A percentile compares a stretch with the other conserved stretches of the same genome.
Evolutionary conservation across 1,140 invertebrate genomes (phyloP).

Genomic region (Drosophila funebris): DNA sequence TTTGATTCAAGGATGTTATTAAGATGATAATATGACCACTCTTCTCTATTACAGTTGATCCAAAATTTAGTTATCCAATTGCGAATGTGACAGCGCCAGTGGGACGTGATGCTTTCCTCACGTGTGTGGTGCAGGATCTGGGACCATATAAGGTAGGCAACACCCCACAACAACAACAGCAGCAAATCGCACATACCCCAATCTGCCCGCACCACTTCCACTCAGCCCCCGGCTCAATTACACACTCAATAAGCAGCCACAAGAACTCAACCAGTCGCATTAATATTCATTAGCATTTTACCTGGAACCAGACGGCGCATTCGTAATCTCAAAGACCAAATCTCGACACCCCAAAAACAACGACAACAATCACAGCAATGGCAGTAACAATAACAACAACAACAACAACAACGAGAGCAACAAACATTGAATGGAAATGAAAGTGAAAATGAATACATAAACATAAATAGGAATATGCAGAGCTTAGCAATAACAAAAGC

Average conservation of each 20-base stretch:
- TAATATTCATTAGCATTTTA: slow-evolving; percentile 82
- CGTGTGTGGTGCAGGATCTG: slow-evolving; percentile 92
- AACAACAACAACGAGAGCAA: slow-evolving; percentile 28
- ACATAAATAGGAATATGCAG: slow-evolving; percentile 73
- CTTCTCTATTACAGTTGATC: slow-evolving; percentile 87
- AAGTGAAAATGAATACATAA: slow-evolving; percentile 81
- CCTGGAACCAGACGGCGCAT: slow-evolving; percentile 24
- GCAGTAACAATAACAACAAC: not conserved
- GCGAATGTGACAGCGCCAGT: slow-evolving; percentile 92
- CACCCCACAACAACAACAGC: not conserved
- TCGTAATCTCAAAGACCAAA: slow-evolving; percentile 74
- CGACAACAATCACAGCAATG: slow-evolving; percentile 19
- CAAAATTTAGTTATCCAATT: slow-evolving; percentile 92
- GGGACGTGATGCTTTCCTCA: slow-evolving; percentile 92
- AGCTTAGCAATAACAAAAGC: slow-evolving; percentile 71
- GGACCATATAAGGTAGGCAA: slow-evolving; percentile 90
- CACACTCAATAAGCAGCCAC: slow-evolving; percentile 79
- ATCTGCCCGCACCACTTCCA: not conserved
- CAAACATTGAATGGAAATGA: slow-evolving; percentile 56
- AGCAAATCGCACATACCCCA: slow-evolving; percentile 33
- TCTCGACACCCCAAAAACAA: slow-evolving; percentile 68
- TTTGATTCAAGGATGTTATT: slow-evolving; percentile 27
- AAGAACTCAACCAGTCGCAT: slow-evolving; percentile 61
- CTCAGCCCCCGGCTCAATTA: slow-evolving; percentile 59
- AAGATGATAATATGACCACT: slow-evolving; percentile 49